Evolutionary conservation across 1,140 invertebrate genomes (phyloP).

Genomic region (Leptinotarsa lineolata): DNA sequence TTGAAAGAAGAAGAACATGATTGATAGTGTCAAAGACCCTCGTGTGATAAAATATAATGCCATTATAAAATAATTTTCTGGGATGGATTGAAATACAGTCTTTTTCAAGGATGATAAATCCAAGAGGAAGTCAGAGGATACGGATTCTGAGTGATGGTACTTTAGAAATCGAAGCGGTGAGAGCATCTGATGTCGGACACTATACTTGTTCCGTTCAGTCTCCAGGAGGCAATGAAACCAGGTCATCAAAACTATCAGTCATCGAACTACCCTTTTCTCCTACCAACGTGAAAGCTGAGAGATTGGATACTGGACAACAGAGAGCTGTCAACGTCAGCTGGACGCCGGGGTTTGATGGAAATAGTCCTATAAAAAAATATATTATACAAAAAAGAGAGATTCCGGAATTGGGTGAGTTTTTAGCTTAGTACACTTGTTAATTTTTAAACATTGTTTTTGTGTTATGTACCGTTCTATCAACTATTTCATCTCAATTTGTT

Average conservation of each 20-base stretch:
- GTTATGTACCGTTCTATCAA: constrained; percentile 29
- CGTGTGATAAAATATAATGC: too few species aligned
- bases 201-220: constrained; percentile 84
- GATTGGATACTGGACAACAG: constrained; percentile 65
- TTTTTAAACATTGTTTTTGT: constrained; percentile 48
- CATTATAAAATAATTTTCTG: too few species aligned
- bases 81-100: too few species aligned
- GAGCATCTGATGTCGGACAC: constrained; percentile 80
- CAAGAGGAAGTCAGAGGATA: constrained; percentile 67
- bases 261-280: constrained; percentile 94
- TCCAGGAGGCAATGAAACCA: constrained; percentile 88
- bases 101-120: constrained; percentile 64
- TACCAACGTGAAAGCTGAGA: constrained; percentile 76
- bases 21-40: too few species aligned
- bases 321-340: constrained; percentile 88
- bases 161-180: constrained; percentile 78
- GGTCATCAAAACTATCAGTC: constrained; percentile 81
- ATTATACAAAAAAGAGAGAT: constrained; percentile 90
- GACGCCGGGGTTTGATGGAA: constrained; percentile 95
- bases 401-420: constrained; percentile 73
- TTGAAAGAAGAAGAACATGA: too few species aligned
- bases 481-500: not conserved
- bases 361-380: constrained; percentile 91
- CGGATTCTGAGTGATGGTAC: constrained; percentile 76
- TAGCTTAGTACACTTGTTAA: constrained; percentile 1